A percentile compares a stretch with the other conserved stretches of the same genome.
Conservation (phyloP, 2,888 invertebrate genomes). For the Cerceris ruficornis region DNA sequence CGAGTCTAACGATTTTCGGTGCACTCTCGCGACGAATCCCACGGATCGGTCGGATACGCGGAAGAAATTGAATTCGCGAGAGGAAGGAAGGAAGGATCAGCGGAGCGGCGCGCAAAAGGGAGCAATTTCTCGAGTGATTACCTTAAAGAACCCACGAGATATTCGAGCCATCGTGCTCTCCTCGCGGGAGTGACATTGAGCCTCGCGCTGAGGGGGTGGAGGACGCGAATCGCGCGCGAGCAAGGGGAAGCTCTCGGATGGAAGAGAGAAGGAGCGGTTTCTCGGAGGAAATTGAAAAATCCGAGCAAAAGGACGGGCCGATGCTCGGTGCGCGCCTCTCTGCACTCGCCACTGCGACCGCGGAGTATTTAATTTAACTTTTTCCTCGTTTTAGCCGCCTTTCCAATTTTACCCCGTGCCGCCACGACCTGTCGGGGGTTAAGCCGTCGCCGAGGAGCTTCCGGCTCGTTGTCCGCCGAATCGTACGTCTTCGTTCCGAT, state of each 20-base stretch:
- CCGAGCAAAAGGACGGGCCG: conserved; percentile 69
- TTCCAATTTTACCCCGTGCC: conserved; percentile 71
- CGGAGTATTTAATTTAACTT: conserved; percentile 75
- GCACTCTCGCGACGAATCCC: neutral
- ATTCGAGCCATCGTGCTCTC: conserved; percentile 54
- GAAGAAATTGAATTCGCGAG: conserved; percentile 60
- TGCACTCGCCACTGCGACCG: conserved; percentile 60
- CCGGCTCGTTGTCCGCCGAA: neutral
- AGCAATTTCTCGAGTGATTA: conserved; percentile 70
- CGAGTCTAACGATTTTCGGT: too few species aligned
- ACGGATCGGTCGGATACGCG: conserved; percentile 35
- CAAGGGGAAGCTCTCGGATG: neutral
- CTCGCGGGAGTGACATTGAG: conserved; percentile 48
- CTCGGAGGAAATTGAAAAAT: conserved; percentile 75
- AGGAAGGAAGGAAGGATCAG: conserved; percentile 35
- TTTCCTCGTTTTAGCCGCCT: conserved; percentile 72
- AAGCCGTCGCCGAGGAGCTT: conserved; percentile 21
- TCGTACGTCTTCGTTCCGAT: too few species aligned
- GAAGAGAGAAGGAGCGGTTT: conserved; percentile 45
- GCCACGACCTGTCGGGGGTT: conserved; percentile 46
- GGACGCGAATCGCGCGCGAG: neutral
- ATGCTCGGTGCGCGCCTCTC: conserved; percentile 54
- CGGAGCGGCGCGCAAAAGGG: conserved; percentile 27
- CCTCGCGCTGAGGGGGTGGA: conserved; percentile 5
- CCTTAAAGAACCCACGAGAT: conserved; percentile 62